These are phyloP conservation scores for Bryconaethiops microstoma DNA, from an alignment of 2,797 vertebrate genomes.

Conservation along the genomic window DNA sequence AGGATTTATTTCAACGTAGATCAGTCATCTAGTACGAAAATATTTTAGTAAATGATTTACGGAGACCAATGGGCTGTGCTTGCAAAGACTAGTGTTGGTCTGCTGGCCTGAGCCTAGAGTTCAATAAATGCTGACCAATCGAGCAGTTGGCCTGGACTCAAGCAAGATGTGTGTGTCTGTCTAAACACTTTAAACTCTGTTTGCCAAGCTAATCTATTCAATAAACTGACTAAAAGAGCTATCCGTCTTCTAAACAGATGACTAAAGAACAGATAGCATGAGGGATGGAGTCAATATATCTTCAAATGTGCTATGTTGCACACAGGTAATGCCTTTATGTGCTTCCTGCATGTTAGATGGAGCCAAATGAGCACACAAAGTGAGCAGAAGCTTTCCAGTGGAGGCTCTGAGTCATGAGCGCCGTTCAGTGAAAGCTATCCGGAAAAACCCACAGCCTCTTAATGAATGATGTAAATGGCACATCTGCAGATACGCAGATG, in stretches of 20 bases:
- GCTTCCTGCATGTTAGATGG: constrained; percentile 25
- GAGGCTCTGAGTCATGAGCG: constrained; percentile 26
- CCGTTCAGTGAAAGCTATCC: neutral
- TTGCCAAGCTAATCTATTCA: constrained; percentile 40
- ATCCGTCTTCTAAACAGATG: constrained; percentile 45
- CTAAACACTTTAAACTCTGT: constrained; percentile 31
- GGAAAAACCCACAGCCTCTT: constrained; percentile 17
- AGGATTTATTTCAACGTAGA: constrained; percentile 53
- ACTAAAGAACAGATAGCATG: constrained; percentile 36
- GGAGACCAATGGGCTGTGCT: constrained; percentile 3
- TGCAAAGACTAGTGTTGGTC: constrained; percentile 22
- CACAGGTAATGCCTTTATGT: constrained; percentile 38
- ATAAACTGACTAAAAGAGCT: constrained; percentile 34
- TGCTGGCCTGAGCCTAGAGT: constrained; percentile 23
- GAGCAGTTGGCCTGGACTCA: constrained; percentile 28
- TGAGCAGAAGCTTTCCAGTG: constrained; percentile 24
- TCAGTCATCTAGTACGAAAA: constrained; percentile 27
- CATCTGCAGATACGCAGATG: neutral
- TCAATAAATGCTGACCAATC: constrained; percentile 53
- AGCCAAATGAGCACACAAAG: constrained; percentile 25
- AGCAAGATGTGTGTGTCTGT: constrained; percentile 37
- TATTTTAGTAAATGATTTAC: constrained; percentile 11
- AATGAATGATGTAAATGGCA: constrained; percentile 13
- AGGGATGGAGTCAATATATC: constrained; percentile 44
- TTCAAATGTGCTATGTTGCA: constrained; percentile 10